Percentiles rank a stretch among this genome's conserved stretches.
Conservation (phyloP, 2,113 vertebrate species). For the Chionomys nivalis region DNA sequence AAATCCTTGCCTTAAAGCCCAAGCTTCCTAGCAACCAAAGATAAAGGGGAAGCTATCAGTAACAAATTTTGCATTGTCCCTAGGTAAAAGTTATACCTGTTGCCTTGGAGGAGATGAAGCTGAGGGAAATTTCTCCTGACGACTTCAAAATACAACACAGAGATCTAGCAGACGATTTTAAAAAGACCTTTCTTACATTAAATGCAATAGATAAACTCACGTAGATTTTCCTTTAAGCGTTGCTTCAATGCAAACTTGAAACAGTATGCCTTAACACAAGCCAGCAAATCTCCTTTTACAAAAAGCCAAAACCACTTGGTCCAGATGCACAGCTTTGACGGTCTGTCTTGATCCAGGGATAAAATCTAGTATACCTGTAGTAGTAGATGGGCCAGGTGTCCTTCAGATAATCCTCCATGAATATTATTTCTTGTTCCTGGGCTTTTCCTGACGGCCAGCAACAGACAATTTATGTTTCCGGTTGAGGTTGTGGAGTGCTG, state of each 20-base stretch:
- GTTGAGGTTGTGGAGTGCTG: background rate
- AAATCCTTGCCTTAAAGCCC: background rate
- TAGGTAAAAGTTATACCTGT: conserved; percentile 37
- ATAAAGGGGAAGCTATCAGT: conserved; percentile 1
- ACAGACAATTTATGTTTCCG: conserved; percentile 1
- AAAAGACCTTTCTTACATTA: conserved; percentile 8
- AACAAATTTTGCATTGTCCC: background rate
- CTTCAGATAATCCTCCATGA: conserved; percentile 61
- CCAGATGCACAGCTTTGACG: conserved; percentile 27
- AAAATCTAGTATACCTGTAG: conserved; percentile 36
- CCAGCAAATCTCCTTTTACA: conserved; percentile 35
- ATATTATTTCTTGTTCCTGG: conserved; percentile 37
- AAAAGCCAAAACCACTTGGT: conserved; percentile 54
- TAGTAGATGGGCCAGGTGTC: background rate
- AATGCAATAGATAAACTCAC: background rate
- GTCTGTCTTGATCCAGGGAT: conserved; percentile 58
- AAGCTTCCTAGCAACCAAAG: conserved; percentile 52
- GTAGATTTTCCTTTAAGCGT: background rate
- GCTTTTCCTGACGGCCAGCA: conserved; percentile 27
- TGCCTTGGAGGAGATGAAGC: conserved; percentile 46
- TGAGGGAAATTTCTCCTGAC: background rate
- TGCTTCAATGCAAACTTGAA: conserved; percentile 34
- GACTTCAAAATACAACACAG: background rate
- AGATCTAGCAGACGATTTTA: background rate
- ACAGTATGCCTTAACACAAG: conserved; percentile 44